Percentiles rank a stretch among this genome's conserved stretches.
These are phyloP conservation scores for Parambassis ranga DNA, from an alignment of 2,797 vertebrate genomes.

Conservation along the genomic window DNA sequence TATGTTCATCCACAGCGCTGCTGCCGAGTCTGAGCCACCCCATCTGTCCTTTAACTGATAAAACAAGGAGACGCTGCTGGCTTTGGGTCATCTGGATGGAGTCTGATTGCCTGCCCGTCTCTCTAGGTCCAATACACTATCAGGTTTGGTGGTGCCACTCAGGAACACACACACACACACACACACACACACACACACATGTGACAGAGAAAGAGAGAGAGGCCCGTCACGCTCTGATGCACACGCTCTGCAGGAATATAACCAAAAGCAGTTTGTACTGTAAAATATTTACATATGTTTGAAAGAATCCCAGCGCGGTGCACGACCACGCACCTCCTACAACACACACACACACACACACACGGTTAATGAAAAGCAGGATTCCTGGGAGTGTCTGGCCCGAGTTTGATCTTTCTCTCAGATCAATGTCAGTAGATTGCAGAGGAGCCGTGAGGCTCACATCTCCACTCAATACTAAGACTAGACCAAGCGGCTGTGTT, in stretches of 20 bases:
- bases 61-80: constrained; percentile 27
- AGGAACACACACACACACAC: constrained; percentile 21
- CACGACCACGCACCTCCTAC: background rate
- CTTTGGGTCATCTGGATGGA: constrained; percentile 42
- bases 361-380: constrained; percentile 56
- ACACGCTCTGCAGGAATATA: constrained; percentile 7
- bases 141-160: constrained; percentile 59
- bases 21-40: too few relatives aligned
- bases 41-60: constrained; percentile 37
- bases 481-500: constrained; percentile 32
- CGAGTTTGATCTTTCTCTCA: constrained; percentile 58
- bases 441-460: constrained; percentile 52
- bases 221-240: constrained; percentile 16
- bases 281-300: constrained; percentile 18
- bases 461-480: constrained; percentile 62
- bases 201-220: constrained; percentile 3
- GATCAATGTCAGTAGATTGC: constrained; percentile 70
- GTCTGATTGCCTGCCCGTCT: constrained; percentile 47
- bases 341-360: background rate
- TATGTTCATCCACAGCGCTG: too few relatives aligned
- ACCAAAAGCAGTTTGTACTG: background rate
- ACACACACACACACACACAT: background rate
- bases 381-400: constrained; percentile 56
- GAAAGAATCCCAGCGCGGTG: background rate
- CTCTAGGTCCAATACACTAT: constrained; percentile 43